Conservation (phyloP, 2,113 vertebrate genomes). For the Holacanthus passer region DNA sequence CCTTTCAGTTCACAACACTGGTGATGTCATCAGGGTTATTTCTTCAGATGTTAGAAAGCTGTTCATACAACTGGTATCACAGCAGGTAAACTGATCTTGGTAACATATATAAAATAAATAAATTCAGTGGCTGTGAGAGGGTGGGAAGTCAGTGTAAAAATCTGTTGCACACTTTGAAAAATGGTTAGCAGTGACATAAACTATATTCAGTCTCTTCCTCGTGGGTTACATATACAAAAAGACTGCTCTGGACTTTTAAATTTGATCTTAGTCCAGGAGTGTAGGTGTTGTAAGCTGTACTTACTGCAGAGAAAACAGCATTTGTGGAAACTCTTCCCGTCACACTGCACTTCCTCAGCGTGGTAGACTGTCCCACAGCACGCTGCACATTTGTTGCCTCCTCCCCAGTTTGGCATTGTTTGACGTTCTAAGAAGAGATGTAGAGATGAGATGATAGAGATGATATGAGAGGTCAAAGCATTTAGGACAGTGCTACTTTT, state of each 20-base stretch:
- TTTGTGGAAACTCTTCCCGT: constrained; percentile 93
- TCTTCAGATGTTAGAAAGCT: neutral
- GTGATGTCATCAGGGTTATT: neutral
- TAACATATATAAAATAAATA: neutral
- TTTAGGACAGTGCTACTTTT: neutral
- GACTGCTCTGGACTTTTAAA: neutral
- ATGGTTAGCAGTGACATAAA: neutral
- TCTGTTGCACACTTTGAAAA: neutral
- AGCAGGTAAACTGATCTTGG: neutral
- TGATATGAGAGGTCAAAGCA: constrained; percentile 7
- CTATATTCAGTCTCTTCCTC: neutral
- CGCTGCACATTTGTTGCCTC: constrained; percentile 92
- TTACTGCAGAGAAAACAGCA: constrained; percentile 97
- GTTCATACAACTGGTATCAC: no score
- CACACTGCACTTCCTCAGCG: constrained; percentile 95
- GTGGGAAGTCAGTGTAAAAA: neutral
- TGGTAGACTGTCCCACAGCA: constrained; percentile 92
- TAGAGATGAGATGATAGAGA: constrained; percentile 27
- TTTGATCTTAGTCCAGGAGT: neutral
- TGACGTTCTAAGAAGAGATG: constrained; percentile 64
- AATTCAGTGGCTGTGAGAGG: neutral
- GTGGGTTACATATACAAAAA: neutral
- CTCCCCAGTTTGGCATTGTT: constrained; percentile 95
- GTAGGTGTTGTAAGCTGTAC: constrained; percentile 67
- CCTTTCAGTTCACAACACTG: neutral